Evolutionary conservation across 2,113 vertebrate species (phyloP).

Genomic region (Proteles cristata): DNA sequence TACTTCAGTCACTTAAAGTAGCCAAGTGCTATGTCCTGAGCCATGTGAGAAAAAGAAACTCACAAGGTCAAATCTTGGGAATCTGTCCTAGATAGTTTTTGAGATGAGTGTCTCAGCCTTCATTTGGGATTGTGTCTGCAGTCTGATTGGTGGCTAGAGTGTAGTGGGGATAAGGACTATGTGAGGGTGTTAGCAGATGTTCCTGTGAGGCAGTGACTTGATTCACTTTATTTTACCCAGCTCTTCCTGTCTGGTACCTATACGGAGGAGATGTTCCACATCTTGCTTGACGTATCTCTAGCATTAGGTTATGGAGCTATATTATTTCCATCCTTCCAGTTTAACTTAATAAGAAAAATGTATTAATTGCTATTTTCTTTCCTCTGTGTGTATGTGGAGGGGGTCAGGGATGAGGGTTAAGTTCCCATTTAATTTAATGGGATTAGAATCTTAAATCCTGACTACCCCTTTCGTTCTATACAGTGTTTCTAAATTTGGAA

Average conservation of each 20-base stretch:
- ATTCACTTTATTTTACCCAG: background rate
- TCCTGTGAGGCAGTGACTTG: background rate
- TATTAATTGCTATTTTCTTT: background rate
- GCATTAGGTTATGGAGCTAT: background rate
- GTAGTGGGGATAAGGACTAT: background rate
- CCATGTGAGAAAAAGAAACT: background rate
- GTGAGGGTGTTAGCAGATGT: background rate
- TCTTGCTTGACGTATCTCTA: background rate
- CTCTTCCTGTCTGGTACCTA: background rate
- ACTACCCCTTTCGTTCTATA: background rate
- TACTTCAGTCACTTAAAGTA: background rate
- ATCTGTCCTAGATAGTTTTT: background rate
- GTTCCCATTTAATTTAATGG: background rate
- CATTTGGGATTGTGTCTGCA: background rate
- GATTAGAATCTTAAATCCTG: background rate
- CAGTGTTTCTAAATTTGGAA: slow-evolving; percentile 27
- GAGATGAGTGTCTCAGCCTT: background rate
- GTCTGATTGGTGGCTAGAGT: background rate
- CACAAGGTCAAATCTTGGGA: background rate
- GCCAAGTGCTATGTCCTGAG: background rate
- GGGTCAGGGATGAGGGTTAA: background rate
- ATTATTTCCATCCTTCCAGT: background rate
- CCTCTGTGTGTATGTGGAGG: background rate
- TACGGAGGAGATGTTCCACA: background rate
- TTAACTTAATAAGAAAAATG: slow-evolving; percentile 16